These are phyloP conservation scores for Odontocolon sp. DNA, from an alignment of 2,888 invertebrate genomes.

Conservation along the genomic window DNA sequence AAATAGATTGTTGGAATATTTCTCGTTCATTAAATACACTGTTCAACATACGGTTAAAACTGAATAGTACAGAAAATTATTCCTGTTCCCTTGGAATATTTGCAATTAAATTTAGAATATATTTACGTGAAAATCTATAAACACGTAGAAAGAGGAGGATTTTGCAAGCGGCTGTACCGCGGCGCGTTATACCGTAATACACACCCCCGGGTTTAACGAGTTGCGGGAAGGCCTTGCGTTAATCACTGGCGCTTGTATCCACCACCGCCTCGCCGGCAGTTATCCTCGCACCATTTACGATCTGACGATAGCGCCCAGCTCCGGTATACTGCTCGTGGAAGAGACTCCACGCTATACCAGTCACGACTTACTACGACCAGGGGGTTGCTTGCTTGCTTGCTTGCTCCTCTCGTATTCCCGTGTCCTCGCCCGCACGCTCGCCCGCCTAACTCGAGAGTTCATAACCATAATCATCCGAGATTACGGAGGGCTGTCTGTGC, in stretches of 20 bases:
- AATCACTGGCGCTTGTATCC: slow-evolving; percentile 58
- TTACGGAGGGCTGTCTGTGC: slow-evolving; percentile 52
- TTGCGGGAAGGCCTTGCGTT: slow-evolving; percentile 53
- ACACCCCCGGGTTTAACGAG: slow-evolving; percentile 53
- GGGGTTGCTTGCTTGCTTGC: slow-evolving; percentile 11
- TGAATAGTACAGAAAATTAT: neutral
- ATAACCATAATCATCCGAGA: slow-evolving; percentile 61
- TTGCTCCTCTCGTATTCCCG: neutral
- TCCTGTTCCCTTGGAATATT: slow-evolving; percentile 9
- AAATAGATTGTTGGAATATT: slow-evolving; percentile 3
- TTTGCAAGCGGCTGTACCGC: slow-evolving; percentile 35
- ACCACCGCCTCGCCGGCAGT: slow-evolving; percentile 53
- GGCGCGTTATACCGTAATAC: slow-evolving; percentile 50
- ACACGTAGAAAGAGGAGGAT: slow-evolving; percentile 6
- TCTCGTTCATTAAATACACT: neutral
- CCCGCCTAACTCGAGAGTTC: slow-evolving; percentile 35
- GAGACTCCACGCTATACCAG: neutral
- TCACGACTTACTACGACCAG: neutral
- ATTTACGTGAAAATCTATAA: slow-evolving; percentile 1
- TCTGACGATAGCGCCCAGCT: slow-evolving; percentile 52
- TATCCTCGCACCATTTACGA: slow-evolving; percentile 61
- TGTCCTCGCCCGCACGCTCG: neutral
- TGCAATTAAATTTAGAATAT: slow-evolving; percentile 26
- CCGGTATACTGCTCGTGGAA: slow-evolving; percentile 16
- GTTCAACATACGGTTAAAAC: neutral